Percentiles rank a stretch among this genome's conserved stretches.
phyloP scores from a whole-genome alignment of 2,797 vertebrate species.

The Gila robusta region DNA sequence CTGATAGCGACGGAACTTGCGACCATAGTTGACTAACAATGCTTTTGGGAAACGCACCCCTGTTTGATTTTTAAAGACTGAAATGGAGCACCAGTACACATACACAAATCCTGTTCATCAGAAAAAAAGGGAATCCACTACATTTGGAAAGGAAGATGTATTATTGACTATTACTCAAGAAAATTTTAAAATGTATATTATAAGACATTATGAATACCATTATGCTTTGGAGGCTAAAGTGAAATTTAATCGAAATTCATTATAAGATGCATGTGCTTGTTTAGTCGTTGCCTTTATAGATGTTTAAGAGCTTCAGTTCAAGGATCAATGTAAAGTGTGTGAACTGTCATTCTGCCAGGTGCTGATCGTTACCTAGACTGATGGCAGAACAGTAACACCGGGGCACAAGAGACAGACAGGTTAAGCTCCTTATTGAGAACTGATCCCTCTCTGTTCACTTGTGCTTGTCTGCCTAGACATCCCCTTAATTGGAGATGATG shows the following conservation, averaged over 20 bases:
- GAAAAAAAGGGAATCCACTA: neutral
- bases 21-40: too few species aligned
- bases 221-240: neutral
- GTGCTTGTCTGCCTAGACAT: conserved; percentile 1
- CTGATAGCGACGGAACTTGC: too few species aligned
- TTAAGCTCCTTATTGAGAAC: conserved; percentile 8
- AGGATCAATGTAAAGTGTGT: conserved; percentile 11
- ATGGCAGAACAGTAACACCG: conserved; percentile 14
- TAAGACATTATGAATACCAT: neutral
- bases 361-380: neutral
- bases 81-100: too few species aligned
- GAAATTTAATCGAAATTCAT: neutral
- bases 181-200: neutral
- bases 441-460: conserved; percentile 10
- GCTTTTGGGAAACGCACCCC: too few species aligned
- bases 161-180: neutral
- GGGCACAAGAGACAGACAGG: conserved; percentile 5
- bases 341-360: neutral
- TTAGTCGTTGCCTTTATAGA: neutral
- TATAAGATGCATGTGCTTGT: neutral
- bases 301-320: neutral
- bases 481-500: neutral
- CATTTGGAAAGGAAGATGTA: too few species aligned
- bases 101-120: too few species aligned
- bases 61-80: too few species aligned